Evolutionary conservation across 37 sponge, comb jelly and placozoan species (phyloP).

Genomic region (Spongilla lacustris): DNA sequence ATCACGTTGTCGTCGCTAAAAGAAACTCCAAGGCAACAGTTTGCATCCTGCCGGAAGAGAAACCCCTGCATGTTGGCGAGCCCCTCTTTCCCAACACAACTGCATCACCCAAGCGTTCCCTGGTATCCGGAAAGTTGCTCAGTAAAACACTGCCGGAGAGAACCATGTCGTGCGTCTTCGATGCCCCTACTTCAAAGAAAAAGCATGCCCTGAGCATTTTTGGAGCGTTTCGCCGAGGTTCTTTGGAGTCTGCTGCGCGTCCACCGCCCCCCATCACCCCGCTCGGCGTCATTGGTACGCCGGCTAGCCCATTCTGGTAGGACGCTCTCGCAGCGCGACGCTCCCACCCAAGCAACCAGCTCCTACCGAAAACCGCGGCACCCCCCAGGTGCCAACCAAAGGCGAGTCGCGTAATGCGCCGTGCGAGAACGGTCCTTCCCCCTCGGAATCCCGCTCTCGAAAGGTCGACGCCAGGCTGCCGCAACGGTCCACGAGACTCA

Average conservation of each 20-base stretch:
- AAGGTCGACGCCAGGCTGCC: neutral
- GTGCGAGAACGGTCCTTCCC: neutral
- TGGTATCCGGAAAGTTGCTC: neutral
- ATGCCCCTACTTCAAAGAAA: neutral
- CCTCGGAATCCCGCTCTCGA: neutral
- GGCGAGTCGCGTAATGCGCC: neutral
- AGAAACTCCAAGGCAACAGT: neutral
- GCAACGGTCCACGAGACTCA: neutral
- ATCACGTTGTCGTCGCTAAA: neutral
- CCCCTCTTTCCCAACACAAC: neutral
- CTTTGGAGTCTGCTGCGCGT: neutral
- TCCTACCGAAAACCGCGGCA: neutral
- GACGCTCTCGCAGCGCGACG: neutral
- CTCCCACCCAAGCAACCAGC: slow-evolving; percentile 11
- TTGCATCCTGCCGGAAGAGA: neutral
- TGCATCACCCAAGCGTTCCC: neutral
- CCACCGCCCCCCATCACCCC: neutral
- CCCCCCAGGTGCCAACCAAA: neutral
- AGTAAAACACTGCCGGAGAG: neutral
- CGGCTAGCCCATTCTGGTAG: slow-evolving; percentile 17
- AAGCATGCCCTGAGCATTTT: slow-evolving; percentile 3
- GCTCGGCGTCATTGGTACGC: neutral
- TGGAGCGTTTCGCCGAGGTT: neutral
- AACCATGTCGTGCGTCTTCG: neutral
- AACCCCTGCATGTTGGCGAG: neutral